Conservation (phyloP, 2,113 vertebrate species). For the Entosphenus tridentatus region DNA sequence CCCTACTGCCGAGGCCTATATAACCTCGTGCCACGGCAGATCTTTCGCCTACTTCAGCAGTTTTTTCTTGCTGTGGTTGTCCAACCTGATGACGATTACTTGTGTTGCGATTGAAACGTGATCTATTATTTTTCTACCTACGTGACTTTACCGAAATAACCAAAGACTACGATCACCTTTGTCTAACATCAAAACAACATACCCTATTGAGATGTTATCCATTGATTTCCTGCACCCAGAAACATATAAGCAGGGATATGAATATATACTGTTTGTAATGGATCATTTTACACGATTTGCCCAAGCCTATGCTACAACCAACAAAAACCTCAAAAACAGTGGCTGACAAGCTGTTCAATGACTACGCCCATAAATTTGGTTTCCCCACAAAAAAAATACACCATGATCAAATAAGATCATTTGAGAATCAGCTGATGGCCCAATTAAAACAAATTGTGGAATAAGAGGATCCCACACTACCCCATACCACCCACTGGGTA, state of each 20-base stretch:
- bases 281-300: slow-evolving; percentile 6
- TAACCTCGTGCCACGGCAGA: too few relatives aligned
- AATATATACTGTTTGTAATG: slow-evolving; percentile 8
- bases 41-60: too few relatives aligned
- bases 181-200: slow-evolving; percentile 8
- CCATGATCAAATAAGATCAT: slow-evolving; percentile 2
- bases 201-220: slow-evolving; percentile 10
- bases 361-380: slow-evolving; percentile 8
- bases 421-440: slow-evolving; percentile 8
- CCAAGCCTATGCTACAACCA: slow-evolving; percentile 7
- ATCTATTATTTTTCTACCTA: too few relatives aligned
- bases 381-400: slow-evolving; percentile 6
- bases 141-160: too few relatives aligned
- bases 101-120: too few relatives aligned
- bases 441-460: not conserved
- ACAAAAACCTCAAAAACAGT: slow-evolving; percentile 6
- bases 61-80: too few relatives aligned
- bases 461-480: slow-evolving; percentile 4
- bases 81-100: too few relatives aligned
- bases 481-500: slow-evolving; percentile 5
- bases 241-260: slow-evolving; percentile 4
- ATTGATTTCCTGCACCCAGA: slow-evolving; percentile 10
- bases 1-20: too few relatives aligned
- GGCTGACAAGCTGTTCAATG: slow-evolving; percentile 8
- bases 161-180: slow-evolving; percentile 1